A percentile compares a stretch with the other conserved stretches of the same genome.
Evolutionary conservation across 2,797 vertebrate genomes (phyloP).

Genomic region (Champsocephalus esox): DNA sequence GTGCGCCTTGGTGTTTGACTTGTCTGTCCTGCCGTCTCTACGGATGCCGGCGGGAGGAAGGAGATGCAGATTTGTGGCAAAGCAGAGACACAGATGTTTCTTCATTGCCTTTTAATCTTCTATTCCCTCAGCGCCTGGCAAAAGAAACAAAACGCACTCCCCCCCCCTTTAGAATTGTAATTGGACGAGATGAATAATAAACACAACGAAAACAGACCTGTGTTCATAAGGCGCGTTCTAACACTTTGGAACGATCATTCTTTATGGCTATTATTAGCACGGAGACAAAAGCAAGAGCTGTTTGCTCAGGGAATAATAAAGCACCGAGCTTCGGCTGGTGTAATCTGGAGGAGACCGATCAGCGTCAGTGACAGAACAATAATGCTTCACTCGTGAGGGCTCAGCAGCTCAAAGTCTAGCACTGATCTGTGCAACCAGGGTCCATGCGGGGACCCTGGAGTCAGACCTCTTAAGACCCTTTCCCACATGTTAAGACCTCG

Average conservation of each 20-base stretch:
- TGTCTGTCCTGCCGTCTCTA: constrained; percentile 72
- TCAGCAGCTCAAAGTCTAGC: constrained; percentile 40
- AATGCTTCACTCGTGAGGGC: constrained; percentile 60
- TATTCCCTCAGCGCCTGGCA: constrained; percentile 72
- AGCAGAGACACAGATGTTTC: constrained; percentile 82
- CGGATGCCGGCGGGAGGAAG: constrained; percentile 76
- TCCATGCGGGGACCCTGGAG: no score
- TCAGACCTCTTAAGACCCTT: no score
- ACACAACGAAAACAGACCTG: constrained; percentile 79
- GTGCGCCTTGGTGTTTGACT: constrained; percentile 72
- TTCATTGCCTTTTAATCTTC: constrained; percentile 84
- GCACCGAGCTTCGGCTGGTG: constrained; percentile 67
- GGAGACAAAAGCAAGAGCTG: constrained; percentile 63
- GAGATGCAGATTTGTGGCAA: constrained; percentile 83
- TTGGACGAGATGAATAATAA: constrained; percentile 85
- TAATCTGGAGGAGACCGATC: constrained; percentile 70
- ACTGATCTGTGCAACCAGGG: constrained; percentile 12
- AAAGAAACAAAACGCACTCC: constrained; percentile 66
- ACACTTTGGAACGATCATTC: constrained; percentile 76
- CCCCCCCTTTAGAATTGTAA: constrained; percentile 79
- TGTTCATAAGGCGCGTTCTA: constrained; percentile 78
- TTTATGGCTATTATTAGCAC: constrained; percentile 77
- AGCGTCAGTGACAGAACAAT: constrained; percentile 47
- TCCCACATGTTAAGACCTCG: no score
- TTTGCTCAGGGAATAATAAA: constrained; percentile 68